These are phyloP conservation scores for Poeciliopsis presidionis DNA, from an alignment of 2,797 vertebrate genomes.

Conservation along the genomic window DNA sequence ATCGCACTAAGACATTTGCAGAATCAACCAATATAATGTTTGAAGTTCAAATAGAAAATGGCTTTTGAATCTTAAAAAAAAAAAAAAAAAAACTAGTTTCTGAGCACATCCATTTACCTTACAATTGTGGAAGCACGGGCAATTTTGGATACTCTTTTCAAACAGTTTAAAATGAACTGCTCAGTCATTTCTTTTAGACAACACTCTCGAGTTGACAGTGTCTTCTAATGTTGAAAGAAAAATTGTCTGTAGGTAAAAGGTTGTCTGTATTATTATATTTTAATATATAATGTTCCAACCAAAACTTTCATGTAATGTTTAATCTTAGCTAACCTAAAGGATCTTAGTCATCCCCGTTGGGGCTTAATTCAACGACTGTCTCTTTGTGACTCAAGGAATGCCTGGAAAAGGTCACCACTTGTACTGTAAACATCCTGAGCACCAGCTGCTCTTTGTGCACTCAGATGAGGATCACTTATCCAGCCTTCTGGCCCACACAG, in stretches of 20 bases:
- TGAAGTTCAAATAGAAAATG: background rate
- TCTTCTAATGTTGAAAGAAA: background rate
- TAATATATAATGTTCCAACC: background rate
- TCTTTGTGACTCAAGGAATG: constrained; percentile 20
- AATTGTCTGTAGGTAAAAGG: background rate
- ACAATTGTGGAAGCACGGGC: background rate
- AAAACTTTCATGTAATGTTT: background rate
- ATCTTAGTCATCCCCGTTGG: constrained; percentile 1
- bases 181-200: background rate
- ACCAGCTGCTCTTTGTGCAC: constrained; percentile 30
- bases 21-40: background rate
- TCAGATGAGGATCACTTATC: constrained; percentile 31
- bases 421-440: constrained; percentile 29
- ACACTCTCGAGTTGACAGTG: background rate
- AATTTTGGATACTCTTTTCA: background rate
- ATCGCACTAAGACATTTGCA: constrained; percentile 10
- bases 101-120: background rate
- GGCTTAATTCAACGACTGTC: constrained; percentile 23
- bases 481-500: constrained; percentile 17
- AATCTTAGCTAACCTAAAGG: background rate
- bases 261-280: background rate
- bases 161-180: background rate
- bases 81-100: background rate
- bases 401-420: constrained; percentile 33
- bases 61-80: background rate